Evolutionary conservation across 2,888 invertebrate species (phyloP).

Genomic region (Ophion ventricosus): DNA sequence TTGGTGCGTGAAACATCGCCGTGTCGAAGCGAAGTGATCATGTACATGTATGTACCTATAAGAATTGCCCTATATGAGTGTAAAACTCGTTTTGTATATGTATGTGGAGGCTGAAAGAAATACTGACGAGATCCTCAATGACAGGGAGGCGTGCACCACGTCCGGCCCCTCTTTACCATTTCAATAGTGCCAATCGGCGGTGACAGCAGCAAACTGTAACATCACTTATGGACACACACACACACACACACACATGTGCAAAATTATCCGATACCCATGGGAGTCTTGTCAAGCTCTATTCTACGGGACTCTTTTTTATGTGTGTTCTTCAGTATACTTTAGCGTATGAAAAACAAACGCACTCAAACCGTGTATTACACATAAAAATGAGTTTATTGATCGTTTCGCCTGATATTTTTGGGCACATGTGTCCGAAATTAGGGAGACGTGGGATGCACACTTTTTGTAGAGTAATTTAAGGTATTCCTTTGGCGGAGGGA

Average conservation of each 20-base stretch:
- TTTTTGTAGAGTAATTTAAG: too few relatives aligned
- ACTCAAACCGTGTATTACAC: too few relatives aligned
- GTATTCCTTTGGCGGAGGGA: too few relatives aligned
- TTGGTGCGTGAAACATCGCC: slow-evolving; percentile 52
- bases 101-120: slow-evolving; percentile 11
- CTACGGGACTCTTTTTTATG: slow-evolving; percentile 18
- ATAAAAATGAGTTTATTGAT: neutral
- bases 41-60: slow-evolving; percentile 3
- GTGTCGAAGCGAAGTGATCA: slow-evolving; percentile 32
- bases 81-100: slow-evolving; percentile 17
- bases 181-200: slow-evolving; percentile 78
- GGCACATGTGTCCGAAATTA: too few relatives aligned
- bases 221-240: slow-evolving; percentile 54
- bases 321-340: neutral
- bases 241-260: slow-evolving; percentile 15
- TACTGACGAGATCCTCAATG: slow-evolving; percentile 71
- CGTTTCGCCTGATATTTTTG: neutral
- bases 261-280: slow-evolving; percentile 80
- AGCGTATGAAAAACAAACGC: neutral
- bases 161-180: slow-evolving; percentile 79
- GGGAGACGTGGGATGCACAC: too few relatives aligned
- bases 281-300: slow-evolving; percentile 69
- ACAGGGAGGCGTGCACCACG: slow-evolving; percentile 75
- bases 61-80: slow-evolving; percentile 47
- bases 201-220: slow-evolving; percentile 76